Evolutionary conservation across 2,888 invertebrate species (phyloP).

Genomic region (Linnaemya tessellans): DNA sequence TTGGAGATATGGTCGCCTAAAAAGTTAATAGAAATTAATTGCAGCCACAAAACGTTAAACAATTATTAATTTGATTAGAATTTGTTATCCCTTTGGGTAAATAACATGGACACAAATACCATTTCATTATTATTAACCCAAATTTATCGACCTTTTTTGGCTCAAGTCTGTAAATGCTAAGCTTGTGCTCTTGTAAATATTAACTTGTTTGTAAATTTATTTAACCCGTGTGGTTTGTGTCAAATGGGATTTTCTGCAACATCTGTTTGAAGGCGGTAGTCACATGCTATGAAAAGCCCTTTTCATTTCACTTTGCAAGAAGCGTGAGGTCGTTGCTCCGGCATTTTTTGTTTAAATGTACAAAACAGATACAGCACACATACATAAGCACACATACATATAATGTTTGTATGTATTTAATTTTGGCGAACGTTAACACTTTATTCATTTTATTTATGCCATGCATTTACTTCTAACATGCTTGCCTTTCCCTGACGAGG

Average conservation of each 20-base stretch:
- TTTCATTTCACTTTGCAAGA: not conserved
- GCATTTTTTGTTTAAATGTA: not conserved
- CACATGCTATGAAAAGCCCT: slow-evolving; percentile 6
- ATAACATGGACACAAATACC: not conserved
- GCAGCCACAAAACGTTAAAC: not conserved
- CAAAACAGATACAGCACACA: not conserved
- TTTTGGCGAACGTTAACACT: slow-evolving; percentile 27
- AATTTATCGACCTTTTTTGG: not conserved
- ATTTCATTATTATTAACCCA: not conserved
- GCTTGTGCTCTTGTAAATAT: slow-evolving; percentile 14
- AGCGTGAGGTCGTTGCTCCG: not conserved
- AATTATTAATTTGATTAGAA: not conserved
- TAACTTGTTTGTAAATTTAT: slow-evolving; percentile 34
- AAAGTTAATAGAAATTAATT: not conserved
- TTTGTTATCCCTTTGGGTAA: not conserved
- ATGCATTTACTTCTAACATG: slow-evolving; percentile 5
- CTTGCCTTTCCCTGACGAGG: not conserved
- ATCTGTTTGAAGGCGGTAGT: slow-evolving; percentile 1
- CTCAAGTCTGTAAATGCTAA: not conserved
- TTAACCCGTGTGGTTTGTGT: slow-evolving; percentile 32
- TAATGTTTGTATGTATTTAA: not conserved
- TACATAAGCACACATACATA: not conserved
- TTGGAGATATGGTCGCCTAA: no score
- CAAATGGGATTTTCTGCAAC: slow-evolving; percentile 17
- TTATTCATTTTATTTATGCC: slow-evolving; percentile 24